Conservation (phyloP, 2,888 invertebrate genomes). For the Phyto melanocephala region DNA sequence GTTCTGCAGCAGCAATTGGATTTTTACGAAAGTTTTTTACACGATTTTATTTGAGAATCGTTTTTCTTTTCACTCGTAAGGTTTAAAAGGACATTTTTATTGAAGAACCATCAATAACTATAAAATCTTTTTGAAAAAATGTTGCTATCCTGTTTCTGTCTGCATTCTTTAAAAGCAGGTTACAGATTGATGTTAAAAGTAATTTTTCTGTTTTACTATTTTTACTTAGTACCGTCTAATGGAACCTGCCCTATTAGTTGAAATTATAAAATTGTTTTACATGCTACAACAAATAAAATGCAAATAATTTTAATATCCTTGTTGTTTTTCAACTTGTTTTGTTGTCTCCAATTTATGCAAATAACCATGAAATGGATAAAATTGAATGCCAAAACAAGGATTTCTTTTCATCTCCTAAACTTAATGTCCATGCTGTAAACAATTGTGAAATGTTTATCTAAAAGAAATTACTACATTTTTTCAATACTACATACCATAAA, state of each 20-base stretch:
- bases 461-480: conserved; percentile 19
- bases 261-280: background rate
- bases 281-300: background rate
- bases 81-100: background rate
- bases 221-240: background rate
- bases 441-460: conserved; percentile 4
- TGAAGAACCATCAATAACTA: no score
- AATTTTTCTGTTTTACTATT: background rate
- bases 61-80: background rate
- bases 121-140: no score
- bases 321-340: conserved; percentile 5
- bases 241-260: conserved; percentile 1
- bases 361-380: conserved; percentile 54
- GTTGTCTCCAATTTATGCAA: conserved; percentile 57
- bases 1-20: conserved; percentile 14
- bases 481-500: conserved; percentile 5
- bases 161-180: no score
- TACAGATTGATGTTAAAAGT: background rate
- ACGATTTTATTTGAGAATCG: background rate
- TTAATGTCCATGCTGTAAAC: background rate
- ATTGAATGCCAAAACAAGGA: conserved; percentile 30
- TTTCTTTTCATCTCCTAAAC: background rate
- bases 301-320: background rate
- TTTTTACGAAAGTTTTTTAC: conserved; percentile 37
- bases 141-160: no score